Base-by-base conservation (phyloP, 2,888 invertebrate genomes). In the Nomada hirtipes region DNA sequence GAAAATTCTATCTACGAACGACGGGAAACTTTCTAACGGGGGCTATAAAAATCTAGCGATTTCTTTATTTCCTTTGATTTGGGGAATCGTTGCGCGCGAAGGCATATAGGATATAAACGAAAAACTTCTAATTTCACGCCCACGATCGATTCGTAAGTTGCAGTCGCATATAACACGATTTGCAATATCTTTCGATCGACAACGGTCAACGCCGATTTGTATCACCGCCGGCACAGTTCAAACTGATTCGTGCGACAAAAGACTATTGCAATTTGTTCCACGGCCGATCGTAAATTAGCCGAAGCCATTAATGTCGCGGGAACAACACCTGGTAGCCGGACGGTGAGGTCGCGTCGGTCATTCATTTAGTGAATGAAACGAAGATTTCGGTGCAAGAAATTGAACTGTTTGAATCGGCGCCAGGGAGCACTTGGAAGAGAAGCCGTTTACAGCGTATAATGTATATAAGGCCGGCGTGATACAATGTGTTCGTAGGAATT, bases 401-500 rank as follows among this genome's bases (percentile, higher is more conserved):
- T 50, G 42, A 13, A 4, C 3, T 4, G 26, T 42, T 44, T 70
- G 44, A 69, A 36, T 13, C 47, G 26, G 42, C n/a, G 68, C 50
- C 52, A 59, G 26, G 3, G 20, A 29, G 55, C 18, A 13, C 23
- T 44, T 26, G 11, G 42, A 52, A 13, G 20, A 50, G 64, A 23
- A 50, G 10, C 23, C 26, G 26, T 10, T 15, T 7, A 3, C 23
- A 13, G 23, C 15, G 44, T 2, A 26, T 4, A 36, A 36, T 7
- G 47, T 20, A 47, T 18, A n/a, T 50, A 52, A 52, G 50, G 23
- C n/a, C 2, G 36, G 53, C n/a, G 23, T 29, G 52, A 53, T 53
- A 65, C 47, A 61, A 70, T 65, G 15, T 79, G 36, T 71, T 61
- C 44, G 61, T 36, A 50, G 60, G 61, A 79, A 79, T 61, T 65